Evolutionary conservation across 2,113 vertebrate genomes (phyloP).

Genomic region (Sinocyclocheilus rhinocerous): DNA sequence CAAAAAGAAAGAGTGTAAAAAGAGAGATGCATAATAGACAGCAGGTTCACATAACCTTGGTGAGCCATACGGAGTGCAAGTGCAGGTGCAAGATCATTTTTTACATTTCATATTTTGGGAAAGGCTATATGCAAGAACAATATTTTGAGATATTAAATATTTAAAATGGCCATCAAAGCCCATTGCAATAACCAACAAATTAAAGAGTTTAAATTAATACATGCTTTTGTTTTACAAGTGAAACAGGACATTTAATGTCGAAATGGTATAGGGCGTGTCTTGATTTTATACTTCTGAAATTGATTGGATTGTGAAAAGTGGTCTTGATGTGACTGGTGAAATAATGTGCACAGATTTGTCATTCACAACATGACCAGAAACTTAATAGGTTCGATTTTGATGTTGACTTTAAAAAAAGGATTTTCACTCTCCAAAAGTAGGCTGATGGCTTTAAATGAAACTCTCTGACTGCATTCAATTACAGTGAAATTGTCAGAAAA

Average conservation of each 20-base stretch:
- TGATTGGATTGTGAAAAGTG: not conserved
- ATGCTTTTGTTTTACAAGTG: no score
- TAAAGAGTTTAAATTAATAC: no score
- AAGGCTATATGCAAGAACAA: not conserved
- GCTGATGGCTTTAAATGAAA: not conserved
- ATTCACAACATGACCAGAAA: not conserved
- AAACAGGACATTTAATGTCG: no score
- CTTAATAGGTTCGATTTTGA: not conserved
- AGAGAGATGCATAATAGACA: conserved; percentile 34
- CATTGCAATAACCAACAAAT: no score
- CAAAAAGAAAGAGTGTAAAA: conserved; percentile 3
- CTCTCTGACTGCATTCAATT: not conserved
- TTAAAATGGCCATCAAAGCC: not conserved
- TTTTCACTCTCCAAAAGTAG: not conserved
- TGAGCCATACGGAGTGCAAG: not conserved
- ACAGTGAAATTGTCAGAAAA: not conserved
- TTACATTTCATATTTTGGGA: not conserved
- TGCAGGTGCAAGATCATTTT: not conserved
- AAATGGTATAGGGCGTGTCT: not conserved
- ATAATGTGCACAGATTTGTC: not conserved
- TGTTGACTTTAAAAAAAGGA: not conserved
- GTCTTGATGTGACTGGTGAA: not conserved
- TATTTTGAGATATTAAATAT: not conserved
- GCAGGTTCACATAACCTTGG: conserved; percentile 16
- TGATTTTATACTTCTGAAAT: not conserved